Base-by-base conservation (phyloP, 2,888 invertebrate species). In the Athalia cordata region DNA sequence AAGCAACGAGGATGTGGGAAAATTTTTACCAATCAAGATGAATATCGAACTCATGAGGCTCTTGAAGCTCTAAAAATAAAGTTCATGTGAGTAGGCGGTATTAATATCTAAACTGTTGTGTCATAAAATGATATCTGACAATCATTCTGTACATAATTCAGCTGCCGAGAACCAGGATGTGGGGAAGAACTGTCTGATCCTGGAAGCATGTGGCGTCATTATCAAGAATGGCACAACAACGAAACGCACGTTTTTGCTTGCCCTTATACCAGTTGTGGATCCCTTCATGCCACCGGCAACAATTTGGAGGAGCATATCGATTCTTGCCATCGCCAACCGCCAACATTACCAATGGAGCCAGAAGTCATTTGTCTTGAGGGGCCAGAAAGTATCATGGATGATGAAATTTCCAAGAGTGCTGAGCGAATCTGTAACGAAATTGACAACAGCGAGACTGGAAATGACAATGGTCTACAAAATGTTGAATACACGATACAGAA, bases 131-230 rank as follows among this genome's bases (percentile, higher is more conserved):
- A 62, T 68, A 6, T 52, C 55, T 45, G 5, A 65, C 45, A 11
- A 57, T 43, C 57, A 43, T 70, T 70, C 6, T 43, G 5, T 9
- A 50, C 50, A 49, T 62, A 15, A 59, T 72, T 43, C 13, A 89
- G 89, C 77, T 90, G 89, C 78, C 87, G 89, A 6, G 90, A 90
- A 67, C 90, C 89, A 80, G 89, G 88, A 82, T 90, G 89, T 49
- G 90, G 90, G 29, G 87, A 90, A 76, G 90, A 90, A 82, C 57
- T 89, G 9, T 85, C 89, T 5, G 90, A 89, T 80, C 90, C 90
- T n/a, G 90, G 90, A 65, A 89, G 88, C 62, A 89, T 90, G 90
- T 90, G 90, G 90, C 87, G 89, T 67, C 90, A 90, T 79, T 90
- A 90, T 80, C 89, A 88, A 81, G 89, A 89, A 81, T 89, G 88